These are phyloP conservation scores for Acridotheres tristis DNA, from an alignment of 2,797 vertebrate genomes.

Conservation along the genomic window DNA sequence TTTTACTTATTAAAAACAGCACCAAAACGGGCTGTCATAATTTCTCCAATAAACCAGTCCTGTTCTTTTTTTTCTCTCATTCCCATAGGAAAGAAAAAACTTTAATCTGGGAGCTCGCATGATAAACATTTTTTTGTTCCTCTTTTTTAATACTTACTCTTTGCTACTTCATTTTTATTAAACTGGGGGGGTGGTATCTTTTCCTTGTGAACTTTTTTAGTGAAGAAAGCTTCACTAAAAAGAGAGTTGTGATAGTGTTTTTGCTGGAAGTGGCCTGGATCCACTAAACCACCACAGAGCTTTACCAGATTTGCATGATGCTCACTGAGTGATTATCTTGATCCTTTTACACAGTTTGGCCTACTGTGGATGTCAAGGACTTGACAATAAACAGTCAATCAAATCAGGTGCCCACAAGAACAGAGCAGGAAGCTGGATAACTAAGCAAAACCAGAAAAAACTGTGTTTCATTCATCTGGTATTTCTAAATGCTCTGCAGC, in stretches of 20 bases:
- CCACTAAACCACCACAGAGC: neutral
- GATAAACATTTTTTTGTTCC: neutral
- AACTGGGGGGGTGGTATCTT: neutral
- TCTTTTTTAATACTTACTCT: neutral
- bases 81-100: neutral
- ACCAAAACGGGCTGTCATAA: neutral
- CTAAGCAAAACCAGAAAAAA: neutral
- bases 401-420: neutral
- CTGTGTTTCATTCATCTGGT: neutral
- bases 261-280: neutral
- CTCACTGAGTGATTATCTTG: neutral
- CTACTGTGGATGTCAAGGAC: neutral
- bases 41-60: neutral
- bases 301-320: neutral
- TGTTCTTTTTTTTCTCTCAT: neutral
- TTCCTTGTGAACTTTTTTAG: neutral
- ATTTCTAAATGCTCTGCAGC: neutral
- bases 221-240: neutral
- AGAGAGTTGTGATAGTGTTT: neutral
- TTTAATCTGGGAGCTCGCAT: neutral
- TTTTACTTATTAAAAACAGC: neutral
- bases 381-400: neutral
- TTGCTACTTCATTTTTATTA: neutral
- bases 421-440: neutral
- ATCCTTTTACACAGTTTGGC: neutral